Conservation (phyloP, 2,797 vertebrate genomes). For the Neosalanx taihuensis region DNA sequence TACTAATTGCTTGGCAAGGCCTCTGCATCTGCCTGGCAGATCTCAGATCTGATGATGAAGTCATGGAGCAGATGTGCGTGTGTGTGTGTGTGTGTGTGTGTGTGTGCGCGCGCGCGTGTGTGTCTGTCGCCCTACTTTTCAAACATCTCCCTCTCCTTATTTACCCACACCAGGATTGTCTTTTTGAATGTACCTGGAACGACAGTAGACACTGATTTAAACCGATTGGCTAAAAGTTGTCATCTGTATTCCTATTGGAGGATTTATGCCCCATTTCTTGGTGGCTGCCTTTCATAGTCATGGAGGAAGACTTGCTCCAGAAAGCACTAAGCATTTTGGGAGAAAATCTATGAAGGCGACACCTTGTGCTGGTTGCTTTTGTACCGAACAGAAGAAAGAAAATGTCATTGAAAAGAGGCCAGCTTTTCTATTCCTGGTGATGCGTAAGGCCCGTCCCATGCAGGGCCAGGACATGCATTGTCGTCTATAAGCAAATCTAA, state of each 20-base stretch:
- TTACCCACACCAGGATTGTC: conserved; percentile 44
- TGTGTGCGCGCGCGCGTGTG: conserved; percentile 28
- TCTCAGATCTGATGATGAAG: conserved; percentile 66
- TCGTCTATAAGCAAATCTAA: neutral
- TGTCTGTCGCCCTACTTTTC: conserved; percentile 10
- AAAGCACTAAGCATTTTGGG: conserved; percentile 6
- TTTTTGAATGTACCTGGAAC: too few relatives aligned
- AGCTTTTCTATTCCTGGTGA: neutral
- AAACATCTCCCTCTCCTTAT: conserved; percentile 32
- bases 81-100: conserved; percentile 10
- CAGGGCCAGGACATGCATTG: neutral
- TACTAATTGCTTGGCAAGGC: conserved; percentile 77
- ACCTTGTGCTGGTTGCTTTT: neutral
- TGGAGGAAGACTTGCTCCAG: conserved; percentile 3
- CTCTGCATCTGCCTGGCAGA: conserved; percentile 74
- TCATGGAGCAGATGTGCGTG: conserved; percentile 74
- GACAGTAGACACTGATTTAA: too few relatives aligned
- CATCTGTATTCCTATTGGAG: conserved; percentile 46
- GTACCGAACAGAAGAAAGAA: conserved; percentile 7
- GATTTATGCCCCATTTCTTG: conserved; percentile 15
- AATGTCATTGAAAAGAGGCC: conserved; percentile 11
- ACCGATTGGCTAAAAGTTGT: conserved; percentile 46
- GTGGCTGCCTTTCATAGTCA: conserved; percentile 22
- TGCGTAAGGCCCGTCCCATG: neutral
- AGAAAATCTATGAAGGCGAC: neutral